Evolutionary conservation across 2,888 invertebrate genomes (phyloP).

Genomic region (Sesia bembeciformis): DNA sequence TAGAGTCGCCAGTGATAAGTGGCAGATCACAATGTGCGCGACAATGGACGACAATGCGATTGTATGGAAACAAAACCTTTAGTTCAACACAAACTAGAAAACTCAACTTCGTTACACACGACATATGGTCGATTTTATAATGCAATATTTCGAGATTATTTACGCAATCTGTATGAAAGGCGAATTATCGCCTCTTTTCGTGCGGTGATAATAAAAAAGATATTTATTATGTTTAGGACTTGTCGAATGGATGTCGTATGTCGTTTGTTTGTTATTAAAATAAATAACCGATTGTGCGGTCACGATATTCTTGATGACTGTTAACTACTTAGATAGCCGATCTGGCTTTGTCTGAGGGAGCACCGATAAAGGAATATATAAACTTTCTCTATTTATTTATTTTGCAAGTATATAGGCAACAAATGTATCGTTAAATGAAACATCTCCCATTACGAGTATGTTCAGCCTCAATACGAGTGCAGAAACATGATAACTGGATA

Average conservation of each 20-base stretch:
- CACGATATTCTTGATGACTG: not conserved
- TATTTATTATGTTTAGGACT: slow-evolving; percentile 19
- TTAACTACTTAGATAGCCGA: too few relatives aligned
- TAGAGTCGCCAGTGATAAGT: slow-evolving; percentile 27
- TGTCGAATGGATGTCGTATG: slow-evolving; percentile 36
- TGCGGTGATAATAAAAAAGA: slow-evolving; percentile 29
- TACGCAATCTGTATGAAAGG: slow-evolving; percentile 11
- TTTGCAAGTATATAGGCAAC: too few relatives aligned
- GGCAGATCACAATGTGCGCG: slow-evolving; percentile 36
- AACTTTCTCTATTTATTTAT: too few relatives aligned
- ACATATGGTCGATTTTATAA: not conserved
- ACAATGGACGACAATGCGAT: slow-evolving; percentile 33
- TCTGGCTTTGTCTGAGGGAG: too few relatives aligned
- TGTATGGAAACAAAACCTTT: slow-evolving; percentile 12
- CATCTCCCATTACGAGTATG: too few relatives aligned
- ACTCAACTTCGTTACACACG: slow-evolving; percentile 1
- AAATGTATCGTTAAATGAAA: too few relatives aligned
- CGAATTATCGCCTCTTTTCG: slow-evolving; percentile 33
- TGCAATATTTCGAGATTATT: slow-evolving; percentile 1
- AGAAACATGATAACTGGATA: too few relatives aligned
- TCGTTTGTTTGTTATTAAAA: slow-evolving; percentile 18
- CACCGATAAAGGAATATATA: too few relatives aligned
- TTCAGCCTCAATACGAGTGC: too few relatives aligned
- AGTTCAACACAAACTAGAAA: slow-evolving; percentile 1
- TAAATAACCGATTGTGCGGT: not conserved